These are phyloP conservation scores for Drosophila nikananu DNA, from an alignment of 1,140 invertebrate genomes.

Conservation along the genomic window DNA sequence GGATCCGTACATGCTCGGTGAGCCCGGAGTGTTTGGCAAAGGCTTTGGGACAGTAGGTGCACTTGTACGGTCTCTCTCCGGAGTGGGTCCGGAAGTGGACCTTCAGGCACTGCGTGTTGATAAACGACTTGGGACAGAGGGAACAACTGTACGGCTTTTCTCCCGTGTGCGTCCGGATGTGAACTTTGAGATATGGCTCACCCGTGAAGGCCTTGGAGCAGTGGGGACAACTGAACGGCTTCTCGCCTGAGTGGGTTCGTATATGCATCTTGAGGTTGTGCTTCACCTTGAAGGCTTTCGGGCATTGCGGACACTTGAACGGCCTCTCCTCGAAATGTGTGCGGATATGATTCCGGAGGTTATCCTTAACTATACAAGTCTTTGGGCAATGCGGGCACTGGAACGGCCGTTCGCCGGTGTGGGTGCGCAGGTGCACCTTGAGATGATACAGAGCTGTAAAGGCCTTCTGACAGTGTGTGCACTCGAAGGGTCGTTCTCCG, in stretches of 20 bases:
- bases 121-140: conserved; percentile 2
- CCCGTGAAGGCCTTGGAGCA: conserved; percentile 2
- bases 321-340: conserved; percentile 7
- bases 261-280: conserved; percentile 8
- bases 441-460: conserved; percentile 3
- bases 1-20: conserved; percentile 1
- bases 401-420: conserved; percentile 1
- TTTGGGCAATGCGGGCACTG: conserved; percentile 5
- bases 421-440: conserved; percentile 4
- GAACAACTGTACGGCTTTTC: conserved; percentile 6
- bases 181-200: conserved; percentile 2
- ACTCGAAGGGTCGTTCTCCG: conserved; percentile 2
- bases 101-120: conserved; percentile 2
- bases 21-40: conserved; percentile 2
- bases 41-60: background rate
- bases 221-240: conserved; percentile 1
- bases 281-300: conserved; percentile 3
- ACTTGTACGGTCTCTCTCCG: conserved; percentile 3
- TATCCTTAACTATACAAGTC: conserved; percentile 2
- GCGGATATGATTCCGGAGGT: background rate
- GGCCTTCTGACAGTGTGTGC: background rate
- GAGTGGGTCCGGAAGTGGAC: conserved; percentile 8
- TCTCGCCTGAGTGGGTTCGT: conserved; percentile 4
- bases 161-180: conserved; percentile 4
- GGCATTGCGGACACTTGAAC: conserved; percentile 4